A percentile compares a stretch with the other conserved stretches of the same genome.
Evolutionary conservation across 2,888 invertebrate species (phyloP).

Genomic region (Mongoloraphidia duomilia): DNA sequence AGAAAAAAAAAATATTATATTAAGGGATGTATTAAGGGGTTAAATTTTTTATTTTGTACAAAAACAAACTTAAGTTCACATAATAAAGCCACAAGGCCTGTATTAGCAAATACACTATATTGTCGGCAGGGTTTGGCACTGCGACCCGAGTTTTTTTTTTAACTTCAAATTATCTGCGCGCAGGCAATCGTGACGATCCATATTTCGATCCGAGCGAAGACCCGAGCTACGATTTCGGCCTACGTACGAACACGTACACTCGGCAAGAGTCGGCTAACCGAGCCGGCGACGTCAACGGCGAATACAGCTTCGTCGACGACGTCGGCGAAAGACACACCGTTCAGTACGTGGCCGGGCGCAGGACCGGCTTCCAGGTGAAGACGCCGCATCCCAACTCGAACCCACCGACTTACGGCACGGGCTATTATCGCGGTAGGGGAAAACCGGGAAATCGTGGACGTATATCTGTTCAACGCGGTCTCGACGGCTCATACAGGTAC

Average conservation of each 20-base stretch:
- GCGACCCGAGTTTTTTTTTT: too few relatives aligned
- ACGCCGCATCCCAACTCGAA: slow-evolving; percentile 54
- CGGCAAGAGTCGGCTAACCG: slow-evolving; percentile 42
- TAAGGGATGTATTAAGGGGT: too few relatives aligned
- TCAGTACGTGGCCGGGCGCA: slow-evolving; percentile 59
- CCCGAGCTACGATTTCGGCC: slow-evolving; percentile 57
- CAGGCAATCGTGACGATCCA: slow-evolving; percentile 47
- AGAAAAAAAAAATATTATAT: too few relatives aligned
- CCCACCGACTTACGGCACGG: slow-evolving; percentile 42
- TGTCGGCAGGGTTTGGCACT: too few relatives aligned
- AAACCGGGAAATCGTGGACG: slow-evolving; percentile 50
- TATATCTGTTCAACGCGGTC: slow-evolving; percentile 54
- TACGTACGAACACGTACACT: slow-evolving; percentile 50
- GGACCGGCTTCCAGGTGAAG: slow-evolving; percentile 61
- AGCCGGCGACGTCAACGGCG: slow-evolving; percentile 33
- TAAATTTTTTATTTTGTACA: too few relatives aligned
- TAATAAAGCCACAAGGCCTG: too few relatives aligned
- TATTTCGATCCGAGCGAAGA: slow-evolving; percentile 63
- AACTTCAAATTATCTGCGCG: slow-evolving; percentile 13
- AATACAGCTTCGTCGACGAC: slow-evolving; percentile 60
- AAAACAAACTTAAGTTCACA: too few relatives aligned
- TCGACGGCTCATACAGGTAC: slow-evolving; percentile 57
- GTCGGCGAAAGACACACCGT: slow-evolving; percentile 63
- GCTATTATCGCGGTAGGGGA: slow-evolving; percentile 49
- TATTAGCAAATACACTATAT: too few relatives aligned